Base-by-base conservation (phyloP, 35 echinoderm and acorn worm genomes). In the Eucidaris tribuloides region DNA sequence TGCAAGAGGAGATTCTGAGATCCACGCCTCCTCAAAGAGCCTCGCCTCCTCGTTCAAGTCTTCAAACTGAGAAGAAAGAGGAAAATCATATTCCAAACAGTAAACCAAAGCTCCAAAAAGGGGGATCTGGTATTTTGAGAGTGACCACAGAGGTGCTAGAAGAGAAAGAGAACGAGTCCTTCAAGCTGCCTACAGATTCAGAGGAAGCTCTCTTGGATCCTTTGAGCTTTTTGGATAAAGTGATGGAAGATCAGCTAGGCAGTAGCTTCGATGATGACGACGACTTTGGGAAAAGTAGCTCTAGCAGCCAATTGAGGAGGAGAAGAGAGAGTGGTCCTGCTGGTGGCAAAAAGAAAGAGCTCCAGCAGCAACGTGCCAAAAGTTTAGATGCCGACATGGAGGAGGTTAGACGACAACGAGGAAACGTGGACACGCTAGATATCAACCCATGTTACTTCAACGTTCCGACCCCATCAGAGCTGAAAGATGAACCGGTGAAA, bases 401-500 rank as follows among this genome's bases (percentile, higher is more conserved):
- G 32, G 42, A 45, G 15, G 25, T 17, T 22, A 45, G 39, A 28
- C 25, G 83, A 17, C n/a, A n/a, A n/a, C n/a, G n/a, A n/a, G n/a
- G n/a, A n/a, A 61, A 83, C 4, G 42, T 15, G 17, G 80, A 82
- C 19, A 27, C 79, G n/a, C 42, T 97, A 15, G 82, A 92, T 13
- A 77, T 92, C 20, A 64, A 92, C 63, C 88, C 85, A 32, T 97
- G 72, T 71, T 92, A 97, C 85, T 97, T 84, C 64, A 97, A 83
- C 44, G 60, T 88, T 43, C 94, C 94, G 23, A 91, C 94, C n/a
- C 94, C 94, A 15, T 86, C 85, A 70, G 94, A 97, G 56, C 66
- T 97, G 2, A 81, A 82, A 38, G 94, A 97, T 65, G 89, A 91
- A 85, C 89, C 94, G 14, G 42, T 90, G 2, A 76, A 36, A 57